Evolutionary conservation across 2,797 vertebrate species (phyloP), one percentile per base, ranked within the genome.

Genomic region (Nasua narica): DNA sequence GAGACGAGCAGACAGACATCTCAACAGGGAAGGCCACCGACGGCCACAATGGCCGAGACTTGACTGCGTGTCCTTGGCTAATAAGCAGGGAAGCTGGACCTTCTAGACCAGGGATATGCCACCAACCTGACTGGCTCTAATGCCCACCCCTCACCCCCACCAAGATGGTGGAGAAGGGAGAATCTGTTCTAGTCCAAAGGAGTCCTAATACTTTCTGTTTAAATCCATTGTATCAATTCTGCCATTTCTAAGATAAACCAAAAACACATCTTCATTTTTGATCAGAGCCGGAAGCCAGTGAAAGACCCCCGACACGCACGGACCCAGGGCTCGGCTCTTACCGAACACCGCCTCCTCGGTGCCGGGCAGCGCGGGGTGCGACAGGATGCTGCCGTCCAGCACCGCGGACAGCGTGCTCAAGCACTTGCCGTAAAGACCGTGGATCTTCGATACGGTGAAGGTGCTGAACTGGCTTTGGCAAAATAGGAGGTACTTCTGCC

Each of bases 391-490:
- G 95, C 99, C 99, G 0, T 99, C 99, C 46, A 98, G 98, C 7
- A 99, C 99, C 0, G 99, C 99, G 32, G 99, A 99, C 97, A 99
- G 97, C 0, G 99, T 99, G 96, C 99, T 99, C 92, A 99, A 98
- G 98, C 99, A 99, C 96, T 99, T 99, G 48, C 99, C 99, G 0
- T 99, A 99, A 0, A 99, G 98, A 25, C 97, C 93, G 94, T 99
- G 99, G 87, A 99, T 99, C 98, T 99, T 99, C 10, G 99, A 99
- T 94, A 99, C 98, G 0, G 99, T 99, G 95, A 99, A 99, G 62
- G 99, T 99, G 98, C 99, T 99, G 98, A 99, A 99, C 98, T 99
- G 99, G 97, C 99, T 99, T 98, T 99, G 99, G 84, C 99, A 99
- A 97, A 99, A 99, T 9, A 99, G 97, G 72, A 99, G 99, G 93